Evolutionary conservation across 2,888 invertebrate genomes (phyloP), one percentile per base, ranked within the genome.

Genomic region (Pseudeuparius sepicola): DNA sequence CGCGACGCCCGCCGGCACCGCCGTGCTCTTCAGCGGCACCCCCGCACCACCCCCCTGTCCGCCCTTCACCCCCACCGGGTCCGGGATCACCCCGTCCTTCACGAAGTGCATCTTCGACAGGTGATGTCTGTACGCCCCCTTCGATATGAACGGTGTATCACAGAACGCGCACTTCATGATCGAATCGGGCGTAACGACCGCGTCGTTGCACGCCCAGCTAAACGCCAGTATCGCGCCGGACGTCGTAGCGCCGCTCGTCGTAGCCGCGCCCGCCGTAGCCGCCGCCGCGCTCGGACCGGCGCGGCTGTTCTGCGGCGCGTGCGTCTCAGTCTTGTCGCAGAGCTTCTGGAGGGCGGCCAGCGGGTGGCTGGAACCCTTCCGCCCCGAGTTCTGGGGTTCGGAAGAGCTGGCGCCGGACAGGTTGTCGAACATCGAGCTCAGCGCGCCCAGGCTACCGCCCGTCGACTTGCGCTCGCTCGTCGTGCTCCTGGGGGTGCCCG

Each of bases 71-170:
- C 72, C 67, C 34, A 81, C 70, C 2, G 82, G 78, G 56, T 86
- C 85, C 3, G 84, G 82, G 50, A 83, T 72, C 16, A 80, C 79
- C n/a, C 86, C 85, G 54, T 90, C 90, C 60, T 90, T 90, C 38
- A 90, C 87, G 59, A 92, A 90, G 62, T 92, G 92, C 80, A 89
- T 88, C 65, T 92, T 92, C 29, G 89, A 92, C 51, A 94, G 67
- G 56, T 96, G 96, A 63, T 94, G 94, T 53, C 96, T 75, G 64
- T 93, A 94, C 7, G 94, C 93, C 34, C 93, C 94, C 65, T 93
- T 94, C 24, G 94, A 93, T 48, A 90, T 88, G 61, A 94, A 94
- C 14, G 90, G 89, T 14, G 90, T 90, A 64, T 92, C 92, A 68
- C 92, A 92, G 56, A 89, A 84, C 34, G 90, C 88, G 64, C 92